phyloP scores from a whole-genome alignment of 2,113 vertebrate genomes.

The Rutilus rutilus region DNA sequence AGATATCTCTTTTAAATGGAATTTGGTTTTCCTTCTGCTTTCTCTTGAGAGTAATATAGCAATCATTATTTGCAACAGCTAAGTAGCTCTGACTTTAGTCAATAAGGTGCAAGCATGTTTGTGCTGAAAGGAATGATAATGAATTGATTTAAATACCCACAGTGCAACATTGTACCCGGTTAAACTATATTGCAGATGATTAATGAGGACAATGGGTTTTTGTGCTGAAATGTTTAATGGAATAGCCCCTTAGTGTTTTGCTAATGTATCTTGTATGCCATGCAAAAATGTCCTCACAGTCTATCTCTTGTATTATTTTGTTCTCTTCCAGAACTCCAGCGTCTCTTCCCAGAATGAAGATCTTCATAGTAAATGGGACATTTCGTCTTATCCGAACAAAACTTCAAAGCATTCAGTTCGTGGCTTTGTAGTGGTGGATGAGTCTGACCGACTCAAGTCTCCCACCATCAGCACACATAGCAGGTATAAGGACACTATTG shows the following conservation, averaged over 20 bases:
- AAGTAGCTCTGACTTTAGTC: background rate
- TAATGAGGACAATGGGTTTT: background rate
- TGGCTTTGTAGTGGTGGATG: slow-evolving; percentile 48
- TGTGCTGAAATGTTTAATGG: background rate
- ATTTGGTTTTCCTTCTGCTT: background rate
- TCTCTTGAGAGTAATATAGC: background rate
- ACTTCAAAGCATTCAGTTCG: slow-evolving; percentile 11
- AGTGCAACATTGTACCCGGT: background rate
- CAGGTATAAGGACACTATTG: slow-evolving; percentile 29
- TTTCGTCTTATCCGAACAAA: slow-evolving; percentile 15
- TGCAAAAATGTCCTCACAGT: background rate
- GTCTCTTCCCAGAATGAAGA: slow-evolving; percentile 29
- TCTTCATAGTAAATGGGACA: slow-evolving; percentile 9
- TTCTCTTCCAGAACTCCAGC: slow-evolving; percentile 43
- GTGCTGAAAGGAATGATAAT: background rate
- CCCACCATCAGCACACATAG: background rate
- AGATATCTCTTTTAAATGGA: background rate
- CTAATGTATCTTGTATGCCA: slow-evolving; percentile 1
- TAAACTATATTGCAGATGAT: background rate
- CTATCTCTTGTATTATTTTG: background rate
- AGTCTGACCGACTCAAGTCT: slow-evolving; percentile 29
- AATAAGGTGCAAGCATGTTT: background rate
- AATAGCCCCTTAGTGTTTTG: background rate
- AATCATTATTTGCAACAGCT: background rate
- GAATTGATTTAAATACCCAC: background rate